These are phyloP conservation scores for Lycaena phlaeas DNA, from an alignment of 2,888 invertebrate genomes.

Conservation along the genomic window DNA sequence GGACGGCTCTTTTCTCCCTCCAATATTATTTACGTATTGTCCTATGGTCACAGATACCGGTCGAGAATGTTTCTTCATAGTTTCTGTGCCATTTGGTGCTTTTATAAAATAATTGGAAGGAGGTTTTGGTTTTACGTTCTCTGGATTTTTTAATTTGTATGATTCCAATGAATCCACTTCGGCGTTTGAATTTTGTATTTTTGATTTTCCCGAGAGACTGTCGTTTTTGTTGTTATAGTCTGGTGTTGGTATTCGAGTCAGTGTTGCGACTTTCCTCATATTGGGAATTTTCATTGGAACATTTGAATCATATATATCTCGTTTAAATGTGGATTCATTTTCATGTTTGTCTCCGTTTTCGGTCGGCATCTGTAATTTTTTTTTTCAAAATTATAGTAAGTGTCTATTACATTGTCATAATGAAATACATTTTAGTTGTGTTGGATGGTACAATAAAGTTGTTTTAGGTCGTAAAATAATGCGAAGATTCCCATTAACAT, in stretches of 20 bases:
- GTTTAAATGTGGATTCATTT: slow-evolving; percentile 36
- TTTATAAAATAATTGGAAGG: slow-evolving; percentile 79
- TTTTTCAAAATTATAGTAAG: neutral
- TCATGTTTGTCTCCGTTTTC: slow-evolving; percentile 46
- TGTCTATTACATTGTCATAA: no score
- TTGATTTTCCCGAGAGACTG: slow-evolving; percentile 24
- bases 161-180: slow-evolving; percentile 85
- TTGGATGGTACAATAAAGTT: no score
- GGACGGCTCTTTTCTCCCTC: slow-evolving; percentile 75
- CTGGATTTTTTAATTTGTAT: slow-evolving; percentile 78
- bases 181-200: slow-evolving; percentile 69
- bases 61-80: slow-evolving; percentile 70
- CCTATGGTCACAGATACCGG: slow-evolving; percentile 81
- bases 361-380: slow-evolving; percentile 46
- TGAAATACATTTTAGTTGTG: no score
- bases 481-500: no score
- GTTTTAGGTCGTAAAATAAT: no score
- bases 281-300: slow-evolving; percentile 31
- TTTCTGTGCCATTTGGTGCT: slow-evolving; percentile 68
- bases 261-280: slow-evolving; percentile 43
- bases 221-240: slow-evolving; percentile 47
- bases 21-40: slow-evolving; percentile 75
- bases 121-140: slow-evolving; percentile 75
- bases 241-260: slow-evolving; percentile 52
- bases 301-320: slow-evolving; percentile 30